Conservation (phyloP, 2,888 invertebrate genomes). For the Philaethria dido region DNA sequence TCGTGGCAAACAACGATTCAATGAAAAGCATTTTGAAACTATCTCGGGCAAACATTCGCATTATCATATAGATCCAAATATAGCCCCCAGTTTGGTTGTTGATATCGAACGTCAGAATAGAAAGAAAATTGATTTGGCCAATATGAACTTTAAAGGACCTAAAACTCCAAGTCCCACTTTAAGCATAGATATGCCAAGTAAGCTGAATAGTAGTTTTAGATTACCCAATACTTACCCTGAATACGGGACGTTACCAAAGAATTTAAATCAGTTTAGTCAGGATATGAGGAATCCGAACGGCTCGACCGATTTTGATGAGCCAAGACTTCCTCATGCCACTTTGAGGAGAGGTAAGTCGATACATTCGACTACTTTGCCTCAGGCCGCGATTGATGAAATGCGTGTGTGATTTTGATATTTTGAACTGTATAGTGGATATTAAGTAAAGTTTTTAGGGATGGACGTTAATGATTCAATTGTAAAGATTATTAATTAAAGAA, state of each 20-base stretch:
- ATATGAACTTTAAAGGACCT: slow-evolving; percentile 83
- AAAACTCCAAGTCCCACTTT: slow-evolving; percentile 86
- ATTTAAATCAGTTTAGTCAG: slow-evolving; percentile 80
- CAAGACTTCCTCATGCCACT: slow-evolving; percentile 70
- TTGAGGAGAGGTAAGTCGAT: slow-evolving; percentile 73
- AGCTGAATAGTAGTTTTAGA: slow-evolving; percentile 78
- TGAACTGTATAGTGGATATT: slow-evolving; percentile 67
- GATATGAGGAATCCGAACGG: slow-evolving; percentile 72
- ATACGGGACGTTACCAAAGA: slow-evolving; percentile 85
- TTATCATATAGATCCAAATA: slow-evolving; percentile 89
- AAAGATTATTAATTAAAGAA: slow-evolving; percentile 72
- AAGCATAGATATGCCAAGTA: slow-evolving; percentile 81
- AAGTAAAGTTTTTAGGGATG: slow-evolving; percentile 56
- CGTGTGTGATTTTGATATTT: slow-evolving; percentile 88
- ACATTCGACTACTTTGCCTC: slow-evolving; percentile 87
- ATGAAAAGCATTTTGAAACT: slow-evolving; percentile 88
- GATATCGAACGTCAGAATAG: slow-evolving; percentile 87
- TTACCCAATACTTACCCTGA: slow-evolving; percentile 77
- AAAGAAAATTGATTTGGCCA: slow-evolving; percentile 79
- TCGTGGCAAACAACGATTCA: slow-evolving; percentile 89
- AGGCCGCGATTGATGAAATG: slow-evolving; percentile 95
- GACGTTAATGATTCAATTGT: slow-evolving; percentile 73
- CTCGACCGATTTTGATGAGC: slow-evolving; percentile 67
- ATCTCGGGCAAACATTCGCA: slow-evolving; percentile 91
- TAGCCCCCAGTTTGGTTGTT: slow-evolving; percentile 91